Conservation (phyloP, 2,888 invertebrate genomes). For the Lycocerus yunnanus region DNA sequence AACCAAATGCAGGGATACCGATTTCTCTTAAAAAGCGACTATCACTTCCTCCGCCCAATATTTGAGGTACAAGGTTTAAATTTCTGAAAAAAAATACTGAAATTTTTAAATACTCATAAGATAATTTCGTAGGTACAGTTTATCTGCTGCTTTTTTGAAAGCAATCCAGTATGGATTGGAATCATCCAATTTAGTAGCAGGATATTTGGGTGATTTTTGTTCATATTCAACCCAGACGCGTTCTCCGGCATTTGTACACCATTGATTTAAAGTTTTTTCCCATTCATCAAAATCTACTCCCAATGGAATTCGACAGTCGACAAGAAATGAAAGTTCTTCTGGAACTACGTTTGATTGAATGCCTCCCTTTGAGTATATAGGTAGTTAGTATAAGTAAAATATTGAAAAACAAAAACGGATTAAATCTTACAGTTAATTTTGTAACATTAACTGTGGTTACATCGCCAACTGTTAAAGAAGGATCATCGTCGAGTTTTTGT, state of each 20-base stretch:
- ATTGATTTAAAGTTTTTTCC: neutral
- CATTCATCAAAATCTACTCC: neutral
- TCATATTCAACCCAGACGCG: neutral
- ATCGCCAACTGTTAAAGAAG: constrained; percentile 75
- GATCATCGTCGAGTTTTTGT: constrained; percentile 66
- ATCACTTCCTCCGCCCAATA: neutral
- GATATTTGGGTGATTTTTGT: neutral
- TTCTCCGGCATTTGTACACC: neutral
- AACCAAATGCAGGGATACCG: neutral
- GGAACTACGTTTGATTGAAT: neutral
- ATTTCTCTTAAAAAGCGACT: neutral
- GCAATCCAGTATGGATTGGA: neutral
- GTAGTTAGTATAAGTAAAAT: neutral
- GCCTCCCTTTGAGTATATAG: neutral
- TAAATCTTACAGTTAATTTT: constrained; percentile 63
- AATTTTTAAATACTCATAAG: no score
- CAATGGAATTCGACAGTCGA: neutral
- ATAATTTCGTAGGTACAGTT: no score
- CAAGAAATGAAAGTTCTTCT: neutral
- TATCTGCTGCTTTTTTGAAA: constrained; percentile 45
- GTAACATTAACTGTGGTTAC: constrained; percentile 88
- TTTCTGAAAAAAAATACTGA: no score
- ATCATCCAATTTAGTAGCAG: neutral
- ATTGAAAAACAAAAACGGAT: neutral
- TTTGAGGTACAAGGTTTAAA: neutral